Conservation (phyloP, 2,113 vertebrate species). For the Chionodraco myersi region DNA sequence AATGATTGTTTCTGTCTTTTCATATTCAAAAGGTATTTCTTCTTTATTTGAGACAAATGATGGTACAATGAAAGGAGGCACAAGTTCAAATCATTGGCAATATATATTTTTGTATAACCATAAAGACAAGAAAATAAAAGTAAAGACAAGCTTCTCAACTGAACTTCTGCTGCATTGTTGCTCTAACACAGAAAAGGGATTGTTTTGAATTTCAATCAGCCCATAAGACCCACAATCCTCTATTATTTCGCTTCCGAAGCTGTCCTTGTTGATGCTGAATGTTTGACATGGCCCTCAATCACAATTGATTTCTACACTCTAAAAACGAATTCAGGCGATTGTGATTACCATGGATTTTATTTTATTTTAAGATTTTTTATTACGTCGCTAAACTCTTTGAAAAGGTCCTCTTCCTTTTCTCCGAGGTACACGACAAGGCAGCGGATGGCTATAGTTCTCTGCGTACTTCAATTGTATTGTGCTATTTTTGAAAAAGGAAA, state of each 20-base stretch:
- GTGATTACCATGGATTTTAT: too few species aligned
- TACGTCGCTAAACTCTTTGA: too few species aligned
- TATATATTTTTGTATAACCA: neutral
- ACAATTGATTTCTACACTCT: conserved; percentile 38
- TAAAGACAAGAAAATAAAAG: neutral
- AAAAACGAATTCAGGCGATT: too few species aligned
- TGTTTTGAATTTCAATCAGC: neutral
- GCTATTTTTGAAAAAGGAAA: too few species aligned
- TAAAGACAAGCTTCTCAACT: neutral
- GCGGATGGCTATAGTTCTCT: too few species aligned
- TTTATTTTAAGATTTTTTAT: too few species aligned
- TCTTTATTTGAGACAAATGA: neutral
- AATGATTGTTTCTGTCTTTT: neutral
- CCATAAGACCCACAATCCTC: neutral
- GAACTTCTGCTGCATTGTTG: neutral
- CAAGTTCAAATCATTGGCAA: neutral
- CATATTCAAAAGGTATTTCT: neutral
- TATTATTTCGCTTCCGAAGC: too few species aligned
- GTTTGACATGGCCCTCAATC: conserved; percentile 52
- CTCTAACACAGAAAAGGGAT: neutral
- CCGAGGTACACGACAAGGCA: too few species aligned
- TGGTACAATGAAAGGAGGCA: neutral
- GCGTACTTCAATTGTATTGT: too few species aligned
- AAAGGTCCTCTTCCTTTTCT: too few species aligned
- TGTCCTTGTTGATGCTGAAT: conserved; percentile 19